Conservation (phyloP, 2,797 vertebrate species). For the Hippopotamyrus pictus region DNA sequence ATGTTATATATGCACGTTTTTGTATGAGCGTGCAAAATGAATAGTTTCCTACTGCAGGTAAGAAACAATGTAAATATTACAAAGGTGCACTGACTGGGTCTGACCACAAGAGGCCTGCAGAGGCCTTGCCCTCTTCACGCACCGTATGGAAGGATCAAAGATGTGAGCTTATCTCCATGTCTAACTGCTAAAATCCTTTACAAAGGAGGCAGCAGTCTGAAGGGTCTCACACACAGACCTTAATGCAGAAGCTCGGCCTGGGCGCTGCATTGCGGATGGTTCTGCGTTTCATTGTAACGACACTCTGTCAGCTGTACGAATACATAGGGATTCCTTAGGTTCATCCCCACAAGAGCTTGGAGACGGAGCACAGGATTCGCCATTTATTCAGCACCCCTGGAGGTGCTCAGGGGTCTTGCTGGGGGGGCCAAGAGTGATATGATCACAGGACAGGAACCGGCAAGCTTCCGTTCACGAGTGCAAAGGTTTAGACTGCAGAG, state of each 20-base stretch:
- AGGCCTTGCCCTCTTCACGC: neutral
- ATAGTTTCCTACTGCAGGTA: neutral
- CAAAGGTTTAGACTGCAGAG: neutral
- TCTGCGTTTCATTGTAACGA: neutral
- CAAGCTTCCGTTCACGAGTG: neutral
- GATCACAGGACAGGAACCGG: neutral
- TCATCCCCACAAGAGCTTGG: neutral
- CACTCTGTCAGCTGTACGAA: neutral
- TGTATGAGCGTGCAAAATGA: neutral
- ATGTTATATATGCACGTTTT: neutral
- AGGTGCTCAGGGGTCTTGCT: neutral
- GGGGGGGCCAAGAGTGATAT: neutral
- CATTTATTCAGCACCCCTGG: neutral
- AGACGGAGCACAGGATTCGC: neutral
- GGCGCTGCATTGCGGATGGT: neutral
- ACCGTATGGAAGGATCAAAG: neutral
- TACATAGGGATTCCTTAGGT: neutral
- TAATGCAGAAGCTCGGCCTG: neutral
- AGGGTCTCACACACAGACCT: neutral
- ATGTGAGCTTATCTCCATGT: neutral
- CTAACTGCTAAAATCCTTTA: neutral
- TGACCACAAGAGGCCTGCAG: neutral
- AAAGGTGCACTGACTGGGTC: neutral
- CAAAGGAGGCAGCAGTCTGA: neutral
- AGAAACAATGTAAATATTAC: neutral